Conservation (phyloP, 2,888 invertebrate genomes). For the Xestia xanthographa region DNA sequence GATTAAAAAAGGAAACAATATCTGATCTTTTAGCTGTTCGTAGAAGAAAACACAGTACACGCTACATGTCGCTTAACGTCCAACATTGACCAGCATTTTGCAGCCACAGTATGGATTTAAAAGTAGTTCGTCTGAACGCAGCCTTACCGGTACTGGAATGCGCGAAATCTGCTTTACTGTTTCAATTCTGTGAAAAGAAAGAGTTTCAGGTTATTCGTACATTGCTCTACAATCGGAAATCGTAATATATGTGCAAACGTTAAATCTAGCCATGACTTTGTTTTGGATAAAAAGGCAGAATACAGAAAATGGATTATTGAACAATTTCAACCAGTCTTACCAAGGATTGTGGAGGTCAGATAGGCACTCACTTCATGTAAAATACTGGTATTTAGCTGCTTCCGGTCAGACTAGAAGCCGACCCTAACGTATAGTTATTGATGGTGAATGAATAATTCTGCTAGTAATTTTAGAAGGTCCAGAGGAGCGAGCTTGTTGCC, state of each 20-base stretch:
- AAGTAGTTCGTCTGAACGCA: neutral
- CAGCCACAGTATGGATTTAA: too few species aligned
- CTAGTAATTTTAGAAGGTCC: neutral
- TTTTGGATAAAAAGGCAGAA: neutral
- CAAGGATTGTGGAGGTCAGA: neutral
- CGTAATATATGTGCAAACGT: neutral
- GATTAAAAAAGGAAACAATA: too few species aligned
- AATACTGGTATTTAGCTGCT: too few species aligned
- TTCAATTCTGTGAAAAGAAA: slow-evolving; percentile 75
- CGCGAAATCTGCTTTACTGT: slow-evolving; percentile 71
- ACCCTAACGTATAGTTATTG: neutral
- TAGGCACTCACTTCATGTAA: too few species aligned
- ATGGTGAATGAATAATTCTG: neutral
- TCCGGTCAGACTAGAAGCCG: too few species aligned
- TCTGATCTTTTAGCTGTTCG: too few species aligned
- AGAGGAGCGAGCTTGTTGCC: neutral
- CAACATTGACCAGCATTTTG: too few species aligned
- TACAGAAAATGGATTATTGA: neutral
- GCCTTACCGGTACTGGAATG: slow-evolving; percentile 55
- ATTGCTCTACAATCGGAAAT: slow-evolving; percentile 16
- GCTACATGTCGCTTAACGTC: too few species aligned
- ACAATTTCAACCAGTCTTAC: too few species aligned
- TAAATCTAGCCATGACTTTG: neutral
- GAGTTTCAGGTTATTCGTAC: slow-evolving; percentile 57
- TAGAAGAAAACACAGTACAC: too few species aligned